Evolutionary conservation across 2,113 vertebrate genomes (phyloP).

Genomic region (Trichomycterus rosablanca): DNA sequence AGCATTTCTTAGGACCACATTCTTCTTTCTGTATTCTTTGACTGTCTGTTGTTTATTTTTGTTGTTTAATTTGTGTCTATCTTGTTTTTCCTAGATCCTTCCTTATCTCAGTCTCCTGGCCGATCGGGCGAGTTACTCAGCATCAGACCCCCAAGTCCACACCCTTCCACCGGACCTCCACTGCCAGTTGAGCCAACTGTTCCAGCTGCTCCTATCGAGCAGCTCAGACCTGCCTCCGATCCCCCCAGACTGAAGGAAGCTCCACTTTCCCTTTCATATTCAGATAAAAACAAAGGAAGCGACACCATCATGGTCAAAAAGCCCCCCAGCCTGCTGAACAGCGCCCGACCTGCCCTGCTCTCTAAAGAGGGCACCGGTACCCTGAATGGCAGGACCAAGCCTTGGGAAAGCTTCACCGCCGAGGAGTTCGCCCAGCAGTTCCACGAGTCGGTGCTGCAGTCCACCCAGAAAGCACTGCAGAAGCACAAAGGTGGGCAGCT

Average conservation of each 20-base stretch:
- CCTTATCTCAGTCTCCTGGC: constrained; percentile 57
- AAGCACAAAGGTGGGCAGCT: constrained; percentile 94
- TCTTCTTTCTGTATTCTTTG: too few relatives aligned
- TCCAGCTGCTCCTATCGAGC: constrained; percentile 67
- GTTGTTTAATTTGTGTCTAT: too few relatives aligned
- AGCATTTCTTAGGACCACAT: too few relatives aligned
- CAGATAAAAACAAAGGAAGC: constrained; percentile 74
- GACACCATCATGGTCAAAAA: constrained; percentile 75
- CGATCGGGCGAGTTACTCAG: constrained; percentile 72
- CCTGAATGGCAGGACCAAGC: constrained; percentile 85
- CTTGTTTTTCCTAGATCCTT: constrained; percentile 56
- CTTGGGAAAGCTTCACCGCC: constrained; percentile 90
- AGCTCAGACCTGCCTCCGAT: constrained; percentile 71
- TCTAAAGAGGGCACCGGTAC: constrained; percentile 82
- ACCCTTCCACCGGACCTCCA: constrained; percentile 37
- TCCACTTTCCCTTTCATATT: constrained; percentile 50
- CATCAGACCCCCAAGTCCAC: constrained; percentile 63
- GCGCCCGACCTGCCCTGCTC: constrained; percentile 71
- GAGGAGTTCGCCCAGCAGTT: constrained; percentile 99
- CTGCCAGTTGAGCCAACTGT: constrained; percentile 58
- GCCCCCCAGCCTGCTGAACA: constrained; percentile 81
- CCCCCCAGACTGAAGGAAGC: constrained; percentile 72
- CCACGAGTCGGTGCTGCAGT: constrained; percentile 96
- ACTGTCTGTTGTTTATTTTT: too few relatives aligned
- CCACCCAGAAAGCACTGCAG: constrained; percentile 95